These are phyloP conservation scores for Xiphorhynchus erythropygius DNA, from an alignment of 2,797 vertebrate species.

Conservation along the genomic window DNA sequence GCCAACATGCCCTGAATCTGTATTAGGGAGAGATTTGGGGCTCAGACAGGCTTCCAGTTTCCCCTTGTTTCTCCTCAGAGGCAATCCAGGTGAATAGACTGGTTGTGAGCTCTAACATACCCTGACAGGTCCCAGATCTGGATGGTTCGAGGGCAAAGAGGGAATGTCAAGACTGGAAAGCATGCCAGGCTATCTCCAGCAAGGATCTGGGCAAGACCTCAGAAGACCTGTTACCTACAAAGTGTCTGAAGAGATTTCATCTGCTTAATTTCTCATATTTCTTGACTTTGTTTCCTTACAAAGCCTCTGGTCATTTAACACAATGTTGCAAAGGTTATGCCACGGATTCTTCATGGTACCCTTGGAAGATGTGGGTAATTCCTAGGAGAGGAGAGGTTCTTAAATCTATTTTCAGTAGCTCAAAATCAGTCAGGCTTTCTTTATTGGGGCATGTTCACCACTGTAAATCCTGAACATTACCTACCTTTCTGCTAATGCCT, in stretches of 20 bases:
- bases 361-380: not conserved
- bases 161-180: conserved; percentile 15
- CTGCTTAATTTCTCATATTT: not conserved
- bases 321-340: not conserved
- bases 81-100: not conserved
- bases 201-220: conserved; percentile 36
- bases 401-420: not conserved
- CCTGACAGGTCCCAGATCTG: not conserved
- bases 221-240: conserved; percentile 1
- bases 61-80: not conserved
- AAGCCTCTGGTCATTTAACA: not conserved
- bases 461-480: not conserved
- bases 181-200: not conserved
- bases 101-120: not conserved
- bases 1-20: not conserved
- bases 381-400: not conserved
- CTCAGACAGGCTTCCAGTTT: not conserved
- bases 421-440: not conserved
- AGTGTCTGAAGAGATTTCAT: not conserved
- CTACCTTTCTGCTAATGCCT: not conserved
- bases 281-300: not conserved
- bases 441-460: not conserved
- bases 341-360: not conserved
- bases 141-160: conserved; percentile 40
- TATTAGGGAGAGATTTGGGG: not conserved